These are phyloP conservation scores for Drepana arcuata DNA, from an alignment of 1,140 invertebrate species.

Conservation along the genomic window DNA sequence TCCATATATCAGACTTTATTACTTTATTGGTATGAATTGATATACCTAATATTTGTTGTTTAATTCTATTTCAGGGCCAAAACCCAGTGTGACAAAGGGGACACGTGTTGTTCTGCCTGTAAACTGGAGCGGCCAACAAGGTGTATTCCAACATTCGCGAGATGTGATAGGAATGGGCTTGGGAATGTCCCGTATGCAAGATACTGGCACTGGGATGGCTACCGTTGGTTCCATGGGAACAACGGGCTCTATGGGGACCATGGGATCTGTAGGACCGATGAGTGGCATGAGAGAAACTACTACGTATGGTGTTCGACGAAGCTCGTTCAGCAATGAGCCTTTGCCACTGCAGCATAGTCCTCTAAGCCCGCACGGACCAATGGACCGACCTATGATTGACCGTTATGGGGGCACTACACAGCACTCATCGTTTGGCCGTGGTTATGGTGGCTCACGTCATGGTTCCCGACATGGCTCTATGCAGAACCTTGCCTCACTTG, in stretches of 20 bases:
- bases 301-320: slow-evolving; percentile 57
- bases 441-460: slow-evolving; percentile 47
- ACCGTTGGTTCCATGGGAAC: slow-evolving; percentile 9
- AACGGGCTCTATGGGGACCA: slow-evolving; percentile 28
- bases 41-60: too few relatives aligned
- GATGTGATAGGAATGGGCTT: slow-evolving; percentile 54
- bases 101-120: slow-evolving; percentile 75
- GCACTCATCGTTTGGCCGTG: slow-evolving; percentile 47
- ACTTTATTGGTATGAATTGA: too few relatives aligned
- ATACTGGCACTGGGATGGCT: slow-evolving; percentile 32
- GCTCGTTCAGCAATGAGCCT: slow-evolving; percentile 65
- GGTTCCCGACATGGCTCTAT: slow-evolving; percentile 58
- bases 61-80: slow-evolving; percentile 70
- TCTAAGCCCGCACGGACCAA: slow-evolving; percentile 58
- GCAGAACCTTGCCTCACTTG: slow-evolving; percentile 64
- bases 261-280: slow-evolving; percentile 34
- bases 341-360: slow-evolving; percentile 58
- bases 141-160: slow-evolving; percentile 55
- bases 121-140: slow-evolving; percentile 61
- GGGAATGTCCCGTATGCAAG: slow-evolving; percentile 49
- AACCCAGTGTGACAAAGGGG: slow-evolving; percentile 76
- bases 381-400: slow-evolving; percentile 54
- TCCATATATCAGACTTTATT: too few relatives aligned
- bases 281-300: slow-evolving; percentile 55
- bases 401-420: slow-evolving; percentile 46